Base-by-base conservation (phyloP, 1,140 invertebrate genomes). In the Melipona quadrifasciata region DNA sequence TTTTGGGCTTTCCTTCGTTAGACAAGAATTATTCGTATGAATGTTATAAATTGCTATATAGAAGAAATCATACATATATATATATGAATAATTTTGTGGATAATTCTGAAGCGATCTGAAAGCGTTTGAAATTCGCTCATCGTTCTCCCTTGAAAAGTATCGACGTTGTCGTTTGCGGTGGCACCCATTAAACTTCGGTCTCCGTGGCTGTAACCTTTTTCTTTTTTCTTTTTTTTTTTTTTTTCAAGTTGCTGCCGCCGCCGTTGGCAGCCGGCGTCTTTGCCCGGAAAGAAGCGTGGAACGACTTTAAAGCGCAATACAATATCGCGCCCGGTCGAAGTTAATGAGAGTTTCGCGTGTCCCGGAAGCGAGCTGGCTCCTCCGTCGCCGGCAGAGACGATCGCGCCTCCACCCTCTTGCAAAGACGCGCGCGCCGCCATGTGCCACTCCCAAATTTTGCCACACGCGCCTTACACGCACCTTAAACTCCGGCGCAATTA, bases 311-410 rank as follows among this genome's bases (percentile, higher is more conserved):
- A 89, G 71, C 67, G 78, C 80, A 73, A 85, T 75, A 73, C 76
- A 82, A 86, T 84, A 86, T 88, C 84, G 86, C 64, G 80, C 24
- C 31, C 82, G 87, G 74, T 67, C 70, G 77, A 89, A 93, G 92
- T 92, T 93, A 93, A 93, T 89, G 92, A 90, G 88, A 83, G 71
- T 90, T 92, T 93, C 77, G 92, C 92, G 92, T 93, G 92, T 89
- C 85, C 84, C 88, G 89, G 89, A 92, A 92, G 87, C 85, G 70
- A 73, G 64, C 51, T 68, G 84, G 74, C 74, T 90, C 86, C 82
- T 87, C 86, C 80, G 81, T 68, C 82, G 86, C 75, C 61, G 65
- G 78, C 67, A 80, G 80, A 87, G 84, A 83, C 81, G 82, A 72
- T 65, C 53, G 72, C 74, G 77, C 73, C 86, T 81, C 80, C 76